Evolutionary conservation across 2,888 invertebrate species (phyloP).

Genomic region (Lasiommata megera): DNA sequence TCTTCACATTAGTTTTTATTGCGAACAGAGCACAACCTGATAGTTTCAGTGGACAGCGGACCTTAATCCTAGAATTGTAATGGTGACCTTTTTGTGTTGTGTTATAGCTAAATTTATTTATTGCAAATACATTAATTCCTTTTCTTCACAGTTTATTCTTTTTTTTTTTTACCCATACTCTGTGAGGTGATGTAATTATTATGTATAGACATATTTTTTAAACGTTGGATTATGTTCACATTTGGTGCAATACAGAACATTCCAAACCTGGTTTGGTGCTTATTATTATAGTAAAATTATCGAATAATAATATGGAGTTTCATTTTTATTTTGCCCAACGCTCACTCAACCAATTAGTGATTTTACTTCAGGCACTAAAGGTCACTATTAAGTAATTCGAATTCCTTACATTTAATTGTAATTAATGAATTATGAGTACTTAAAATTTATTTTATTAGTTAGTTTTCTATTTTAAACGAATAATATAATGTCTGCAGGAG

Average conservation of each 20-base stretch:
- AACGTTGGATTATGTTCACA: slow-evolving; percentile 63
- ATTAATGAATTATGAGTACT: slow-evolving; percentile 35
- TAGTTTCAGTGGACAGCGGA: slow-evolving; percentile 30
- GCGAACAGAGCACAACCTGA: background rate
- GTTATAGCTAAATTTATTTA: slow-evolving; percentile 60
- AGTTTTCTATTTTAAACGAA: background rate
- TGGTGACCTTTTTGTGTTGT: slow-evolving; percentile 75
- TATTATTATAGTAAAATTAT: slow-evolving; percentile 74
- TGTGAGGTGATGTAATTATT: slow-evolving; percentile 34
- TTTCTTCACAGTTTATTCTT: slow-evolving; percentile 2
- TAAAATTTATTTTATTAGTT: slow-evolving; percentile 34
- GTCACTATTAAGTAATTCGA: slow-evolving; percentile 61
- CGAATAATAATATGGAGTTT: slow-evolving; percentile 63
- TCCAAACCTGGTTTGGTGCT: slow-evolving; percentile 80
- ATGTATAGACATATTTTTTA: slow-evolving; percentile 48
- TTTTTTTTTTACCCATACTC: slow-evolving; percentile 38
- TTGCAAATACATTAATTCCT: slow-evolving; percentile 37
- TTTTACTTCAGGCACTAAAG: slow-evolving; percentile 50
- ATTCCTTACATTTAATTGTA: slow-evolving; percentile 3
- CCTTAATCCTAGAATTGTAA: slow-evolving; percentile 43
- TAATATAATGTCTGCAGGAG: background rate
- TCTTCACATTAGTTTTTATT: background rate
- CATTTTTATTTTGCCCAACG: slow-evolving; percentile 62
- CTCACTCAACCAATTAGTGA: slow-evolving; percentile 44
- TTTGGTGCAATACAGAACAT: slow-evolving; percentile 79